Evolutionary conservation across 2,888 invertebrate genomes (phyloP).

Genomic region (Cephus spinipes): DNA sequence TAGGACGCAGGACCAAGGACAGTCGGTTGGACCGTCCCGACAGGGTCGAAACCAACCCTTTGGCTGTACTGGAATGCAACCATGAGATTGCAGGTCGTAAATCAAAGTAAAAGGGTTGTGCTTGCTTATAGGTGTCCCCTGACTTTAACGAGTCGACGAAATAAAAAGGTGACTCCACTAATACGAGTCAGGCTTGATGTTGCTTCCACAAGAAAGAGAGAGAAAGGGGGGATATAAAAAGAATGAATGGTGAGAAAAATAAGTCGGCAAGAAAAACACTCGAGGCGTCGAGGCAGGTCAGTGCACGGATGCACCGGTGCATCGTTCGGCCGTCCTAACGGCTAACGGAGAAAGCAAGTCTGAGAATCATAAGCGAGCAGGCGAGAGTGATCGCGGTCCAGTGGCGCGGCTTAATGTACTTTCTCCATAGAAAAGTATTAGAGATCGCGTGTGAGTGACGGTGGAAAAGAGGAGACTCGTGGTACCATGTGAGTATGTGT

Average conservation of each 20-base stretch:
- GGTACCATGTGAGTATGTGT: conserved; percentile 9
- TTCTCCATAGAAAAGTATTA: conserved; percentile 38
- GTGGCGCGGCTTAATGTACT: conserved; percentile 39
- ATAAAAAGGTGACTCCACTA: neutral
- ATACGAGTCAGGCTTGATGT: neutral
- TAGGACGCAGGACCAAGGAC: neutral
- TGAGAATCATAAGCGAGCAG: conserved; percentile 17
- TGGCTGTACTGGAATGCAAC: neutral
- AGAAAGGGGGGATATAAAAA: neutral
- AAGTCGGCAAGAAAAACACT: neutral
- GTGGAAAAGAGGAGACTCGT: conserved; percentile 12
- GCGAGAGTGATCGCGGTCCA: conserved; percentile 51
- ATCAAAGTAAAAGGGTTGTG: neutral
- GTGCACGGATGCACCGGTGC: conserved; percentile 39
- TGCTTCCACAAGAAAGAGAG: neutral
- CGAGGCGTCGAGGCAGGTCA: conserved; percentile 47
- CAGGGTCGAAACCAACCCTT: neutral
- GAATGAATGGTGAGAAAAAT: neutral
- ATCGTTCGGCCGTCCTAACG: conserved; percentile 22
- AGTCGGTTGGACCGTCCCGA: neutral
- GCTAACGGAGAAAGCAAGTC: conserved; percentile 47
- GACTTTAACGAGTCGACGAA: neutral
- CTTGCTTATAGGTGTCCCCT: neutral
- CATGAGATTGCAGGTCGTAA: neutral
- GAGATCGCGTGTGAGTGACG: neutral